Evolutionary conservation across 2,888 invertebrate species (phyloP), one percentile per base, ranked within the genome.

Genomic region (Drymonia ruficornis): DNA sequence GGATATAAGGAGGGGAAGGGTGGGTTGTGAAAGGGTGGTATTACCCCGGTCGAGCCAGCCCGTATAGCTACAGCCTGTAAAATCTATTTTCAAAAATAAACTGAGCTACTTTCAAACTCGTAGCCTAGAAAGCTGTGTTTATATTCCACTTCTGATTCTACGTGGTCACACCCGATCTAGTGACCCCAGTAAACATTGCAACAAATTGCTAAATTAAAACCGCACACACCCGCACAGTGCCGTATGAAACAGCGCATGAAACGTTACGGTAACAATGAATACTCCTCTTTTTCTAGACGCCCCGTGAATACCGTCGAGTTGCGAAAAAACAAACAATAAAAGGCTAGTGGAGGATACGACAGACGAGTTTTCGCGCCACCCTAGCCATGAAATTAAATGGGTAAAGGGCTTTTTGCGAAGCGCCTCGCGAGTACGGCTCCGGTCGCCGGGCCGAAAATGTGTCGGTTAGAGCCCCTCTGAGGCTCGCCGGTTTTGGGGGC

Each of bases 351-450:
- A 67, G 69, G 72, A 72, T 70, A 61, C 64, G 64, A 70, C 78
- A 80, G 83, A 76, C 77, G 80, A 77, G 78, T 76, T 81, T 82
- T 83, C 75, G 74, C 74, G 70, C 82, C 81, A 75, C 81, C 81
- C 84, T 77, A 74, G 76, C 84, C 80, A 83, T 87, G 84, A 88
- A 87, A 87, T 87, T 86, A 86, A 88, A 88, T 81, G 78, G 80
- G 73, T 71, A 74, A 71, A 72, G 74, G 72, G 78, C 68, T 79
- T 81, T 80, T 76, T 74, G 68, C 55, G 61, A 64, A 72, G 67
- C 70, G 67, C 65, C 60, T 59, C 63, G 65, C 65, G 69, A 72
- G 70, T 68, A 65, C 63, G 70, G 69, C 67, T 78, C 66, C 65
- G 65, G 75, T 65, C 67, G 65, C 51, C 59, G 67, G 63, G 64